Evolutionary conservation across 2,888 invertebrate genomes (phyloP).

Genomic region (Linnaemya vulpina): DNA sequence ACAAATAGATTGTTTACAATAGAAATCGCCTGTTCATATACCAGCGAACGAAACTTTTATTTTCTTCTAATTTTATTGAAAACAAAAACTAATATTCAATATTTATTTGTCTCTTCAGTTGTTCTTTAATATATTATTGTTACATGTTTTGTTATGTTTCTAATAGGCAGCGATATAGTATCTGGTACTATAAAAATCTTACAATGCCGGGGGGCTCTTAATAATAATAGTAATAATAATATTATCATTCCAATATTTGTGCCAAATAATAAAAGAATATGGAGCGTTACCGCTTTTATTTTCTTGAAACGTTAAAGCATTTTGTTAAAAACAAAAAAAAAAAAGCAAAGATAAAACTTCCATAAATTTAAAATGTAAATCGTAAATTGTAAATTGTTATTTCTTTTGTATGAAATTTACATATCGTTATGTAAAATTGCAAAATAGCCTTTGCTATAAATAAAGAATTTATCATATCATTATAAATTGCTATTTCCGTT

Average conservation of each 20-base stretch:
- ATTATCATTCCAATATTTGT: slow-evolving; percentile 39
- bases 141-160: background rate
- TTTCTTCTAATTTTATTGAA: too few species aligned
- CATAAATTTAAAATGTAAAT: slow-evolving; percentile 1
- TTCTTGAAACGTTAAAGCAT: background rate
- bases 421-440: too few species aligned
- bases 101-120: too few species aligned
- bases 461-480: too few species aligned
- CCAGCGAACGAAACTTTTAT: too few species aligned
- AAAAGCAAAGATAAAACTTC: background rate
- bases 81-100: too few species aligned
- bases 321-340: background rate
- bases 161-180: background rate
- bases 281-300: slow-evolving; percentile 55
- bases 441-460: too few species aligned
- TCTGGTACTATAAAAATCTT: background rate
- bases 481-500: too few species aligned
- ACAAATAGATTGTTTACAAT: too few species aligned
- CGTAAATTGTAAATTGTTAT: slow-evolving; percentile 40
- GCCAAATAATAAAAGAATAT: slow-evolving; percentile 49
- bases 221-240: background rate
- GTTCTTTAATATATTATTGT: background rate
- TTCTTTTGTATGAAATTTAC: slow-evolving; percentile 15
- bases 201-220: background rate
- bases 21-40: too few species aligned